These are phyloP conservation scores for Antechinus stuartii DNA, from an alignment of 2,113 vertebrate genomes.

Conservation along the genomic window DNA sequence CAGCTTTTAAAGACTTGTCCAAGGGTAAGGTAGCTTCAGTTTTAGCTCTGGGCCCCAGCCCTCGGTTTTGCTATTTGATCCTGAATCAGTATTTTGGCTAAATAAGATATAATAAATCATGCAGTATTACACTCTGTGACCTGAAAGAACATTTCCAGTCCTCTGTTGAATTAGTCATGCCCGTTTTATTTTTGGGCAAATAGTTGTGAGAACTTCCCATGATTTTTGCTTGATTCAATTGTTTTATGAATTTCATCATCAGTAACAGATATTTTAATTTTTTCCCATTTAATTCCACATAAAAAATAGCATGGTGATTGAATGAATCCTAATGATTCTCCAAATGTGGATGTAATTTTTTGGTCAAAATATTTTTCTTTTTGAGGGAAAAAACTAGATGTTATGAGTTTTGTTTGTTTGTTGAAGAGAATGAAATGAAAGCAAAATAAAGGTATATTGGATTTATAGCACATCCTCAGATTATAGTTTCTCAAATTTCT, in stretches of 20 bases:
- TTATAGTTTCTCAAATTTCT: neutral
- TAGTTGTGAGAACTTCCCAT: neutral
- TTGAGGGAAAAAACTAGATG: neutral
- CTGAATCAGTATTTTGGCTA: conserved; percentile 21
- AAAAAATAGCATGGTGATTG: neutral
- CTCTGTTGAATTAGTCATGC: conserved; percentile 47
- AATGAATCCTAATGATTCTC: neutral
- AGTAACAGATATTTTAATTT: neutral
- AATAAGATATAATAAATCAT: conserved; percentile 36
- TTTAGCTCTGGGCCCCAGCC: conserved; percentile 15
- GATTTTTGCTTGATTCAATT: neutral
- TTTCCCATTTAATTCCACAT: neutral
- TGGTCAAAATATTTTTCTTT: neutral
- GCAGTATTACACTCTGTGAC: conserved; percentile 50
- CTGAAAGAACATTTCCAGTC: conserved; percentile 55
- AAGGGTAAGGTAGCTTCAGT: neutral
- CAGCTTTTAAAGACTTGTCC: neutral
- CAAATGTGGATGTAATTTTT: neutral
- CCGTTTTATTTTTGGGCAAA: conserved; percentile 32
- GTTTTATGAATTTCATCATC: neutral
- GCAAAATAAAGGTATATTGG: neutral
- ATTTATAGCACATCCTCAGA: neutral
- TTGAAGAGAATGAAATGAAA: neutral
- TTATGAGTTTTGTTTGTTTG: neutral
- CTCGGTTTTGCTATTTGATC: conserved; percentile 49